Base-by-base conservation (phyloP, 1,140 invertebrate genomes). In the Drosophila takahashii region DNA sequence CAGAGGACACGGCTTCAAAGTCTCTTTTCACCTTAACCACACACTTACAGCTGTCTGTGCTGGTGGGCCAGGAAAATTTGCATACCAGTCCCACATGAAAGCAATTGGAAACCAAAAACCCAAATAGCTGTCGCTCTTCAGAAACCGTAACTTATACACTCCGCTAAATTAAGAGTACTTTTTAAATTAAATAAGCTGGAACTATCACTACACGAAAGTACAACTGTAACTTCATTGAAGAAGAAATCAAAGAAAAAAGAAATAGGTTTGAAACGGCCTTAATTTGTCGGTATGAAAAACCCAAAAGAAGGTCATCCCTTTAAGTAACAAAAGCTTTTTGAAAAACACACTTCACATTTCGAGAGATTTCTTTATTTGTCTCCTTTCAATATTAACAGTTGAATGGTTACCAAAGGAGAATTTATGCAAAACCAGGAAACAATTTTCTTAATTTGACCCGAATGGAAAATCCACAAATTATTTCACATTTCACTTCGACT, bases 311-410 rank as follows among this genome's bases (percentile, higher is more conserved):
- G 22, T 3, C 22, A 22, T n/a, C 29, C 7, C 9, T 32, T 32
- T 9, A 9, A 32, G 6, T 32, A 32, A 32, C 9, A 8, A 15
- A n/a, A 41, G 37, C 6, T 15, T 41, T 15, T 15, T 0, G 1
- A 41, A 41, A 41, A 15, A 9, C n/a, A 41, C 15, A 8, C 6
- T 8, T 32, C 6, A 32, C n/a, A 3, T 13, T 41, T 41, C 15
- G 15, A 32, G 0, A 16, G 1, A 42, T 60, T 45, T 47, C 10
- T 18, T 36, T 36, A 3, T 9, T 27, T 6, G 32, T 22, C 37
- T 34, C 15, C 16, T 77, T 77, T 41, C 57, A 78, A 71, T 77
- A 62, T 80, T 53, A 77, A 80, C 60, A 74, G 62, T 66, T 81
- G 65, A 61, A 60, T 81, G 61, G 57, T 52, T 27, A 62, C 13